Base-by-base conservation (phyloP, 1,140 invertebrate genomes). In the Tenebrio molitor region DNA sequence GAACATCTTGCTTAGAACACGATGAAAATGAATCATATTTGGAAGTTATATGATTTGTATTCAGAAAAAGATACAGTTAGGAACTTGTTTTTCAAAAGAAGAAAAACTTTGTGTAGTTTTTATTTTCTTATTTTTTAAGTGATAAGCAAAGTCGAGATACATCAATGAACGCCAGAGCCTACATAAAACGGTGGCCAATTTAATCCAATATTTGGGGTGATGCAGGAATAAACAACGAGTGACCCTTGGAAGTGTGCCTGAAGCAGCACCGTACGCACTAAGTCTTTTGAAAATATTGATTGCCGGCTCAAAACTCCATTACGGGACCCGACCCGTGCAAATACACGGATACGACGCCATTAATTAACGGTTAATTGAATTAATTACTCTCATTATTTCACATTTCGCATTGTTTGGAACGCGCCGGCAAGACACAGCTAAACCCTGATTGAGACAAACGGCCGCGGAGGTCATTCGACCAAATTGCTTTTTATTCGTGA, bases 351-450 rank as follows among this genome's bases (percentile, higher is more conserved):
- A 81, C 80, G 78, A 77, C 74, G 78, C 82, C 82, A 83, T 83
- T 83, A 82, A 84, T 84, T 84, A 83, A 83, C 82, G 82, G 81
- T 84, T 84, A 83, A 84, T 84, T 84, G 83, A 83, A 84, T 84
- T 84, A 84, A 84, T 84, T 83, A 79, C 82, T 74, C 78, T 83
- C 81, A 83, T 84, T 83, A 84, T 83, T 84, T 81, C 76, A 76
- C 80, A 80, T 82, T 81, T 81, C 73, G 79, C 77, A 78, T 77
- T 79, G 78, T 78, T 79, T 76, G 74, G 63, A 62, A 21, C 66
- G 50, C 33, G 67, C 64, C 25, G 23, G 75, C 74, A 77, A 77
- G 77, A 78, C 74, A 76, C 72, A 76, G 71, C 74, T 76, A 78
- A 80, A 73, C 79, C 74, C 76, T 80, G 79, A 80, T 80, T 80